These are phyloP conservation scores for Brienomyrus longianalis DNA, from an alignment of 2,113 vertebrate genomes.

Conservation along the genomic window DNA sequence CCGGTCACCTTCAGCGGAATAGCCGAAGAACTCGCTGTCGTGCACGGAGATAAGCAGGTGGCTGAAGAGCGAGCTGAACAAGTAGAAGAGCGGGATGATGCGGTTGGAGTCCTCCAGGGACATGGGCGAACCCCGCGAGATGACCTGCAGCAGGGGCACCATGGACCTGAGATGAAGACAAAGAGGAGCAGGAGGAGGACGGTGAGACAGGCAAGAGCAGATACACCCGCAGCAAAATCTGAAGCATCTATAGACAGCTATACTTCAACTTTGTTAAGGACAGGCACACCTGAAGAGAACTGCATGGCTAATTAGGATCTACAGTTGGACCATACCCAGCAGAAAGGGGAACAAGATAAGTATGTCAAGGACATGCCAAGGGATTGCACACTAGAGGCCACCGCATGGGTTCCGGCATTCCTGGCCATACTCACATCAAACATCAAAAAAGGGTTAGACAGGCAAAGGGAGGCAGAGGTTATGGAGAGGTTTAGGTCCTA, in stretches of 20 bases:
- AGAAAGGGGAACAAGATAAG: not conserved
- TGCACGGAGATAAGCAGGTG: constrained; percentile 97
- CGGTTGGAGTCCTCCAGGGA: constrained; percentile 86
- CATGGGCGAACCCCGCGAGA: constrained; percentile 93
- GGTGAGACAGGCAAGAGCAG: not conserved
- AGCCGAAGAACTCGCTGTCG: constrained; percentile 94
- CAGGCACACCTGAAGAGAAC: not conserved
- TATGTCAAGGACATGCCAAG: not conserved
- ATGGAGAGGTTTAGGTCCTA: constrained; percentile 46
- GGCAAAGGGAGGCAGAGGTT: not conserved
- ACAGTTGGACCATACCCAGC: not conserved
- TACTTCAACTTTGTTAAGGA: not conserved
- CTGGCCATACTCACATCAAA: not conserved
- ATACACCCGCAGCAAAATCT: not conserved
- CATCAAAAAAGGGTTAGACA: not conserved
- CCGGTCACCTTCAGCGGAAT: constrained; percentile 74
- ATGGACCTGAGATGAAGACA: constrained; percentile 66
- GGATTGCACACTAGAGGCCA: not conserved
- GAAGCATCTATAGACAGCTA: not conserved
- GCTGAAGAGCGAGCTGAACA: constrained; percentile 96
- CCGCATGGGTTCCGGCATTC: not conserved
- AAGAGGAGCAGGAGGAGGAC: not conserved
- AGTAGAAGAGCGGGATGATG: constrained; percentile 96
- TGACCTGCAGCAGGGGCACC: constrained; percentile 88
- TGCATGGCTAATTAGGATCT: not conserved